Evolutionary conservation across 1,140 invertebrate genomes (phyloP), one percentile per base, ranked within the genome.

Genomic region (Caenorhabditis latens): DNA sequence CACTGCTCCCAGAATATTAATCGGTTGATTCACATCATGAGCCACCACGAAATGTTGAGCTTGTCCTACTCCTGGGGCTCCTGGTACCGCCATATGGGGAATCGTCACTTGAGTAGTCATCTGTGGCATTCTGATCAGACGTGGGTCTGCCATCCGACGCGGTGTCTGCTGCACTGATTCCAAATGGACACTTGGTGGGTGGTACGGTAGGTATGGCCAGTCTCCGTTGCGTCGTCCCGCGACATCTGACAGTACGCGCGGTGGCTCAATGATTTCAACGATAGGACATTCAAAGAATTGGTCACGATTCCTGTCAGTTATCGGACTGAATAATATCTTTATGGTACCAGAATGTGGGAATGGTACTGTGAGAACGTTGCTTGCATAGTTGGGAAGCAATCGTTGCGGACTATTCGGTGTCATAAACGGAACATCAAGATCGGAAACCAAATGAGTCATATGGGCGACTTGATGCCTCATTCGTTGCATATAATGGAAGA

Each of bases 191-290:
- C 71, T 79, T 13, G 71, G 71, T 1, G 71, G 71, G 24, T 79
- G n/a, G n/a, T 53, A 79, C 24, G 71, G 46, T 5, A 79, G 71
- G 53, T 79, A 50, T 21, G 71, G 71, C 13, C n/a, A 71, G 65
- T 43, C 42, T 46, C 71, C 71, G 50, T 63, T n/a, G 11, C 0
- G 4, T 19, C 46, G 13, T 46, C 42, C 21, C 4, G 21, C 43
- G n/a, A 71, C 19, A 53, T 79, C 71, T 9, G 71, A 79, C 7
- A 48, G n/a, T 9, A 50, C 1, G 2, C 71, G 6, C 13, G 71
- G 71, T 32, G 71, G 71, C n/a, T 50, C 46, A 5, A 79, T 50
- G 5, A 79, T 32, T 7, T 48, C 21, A 4, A 0, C 53, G 0
- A 79, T n/a, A 0, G n/a, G 19, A 11, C 9, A 6, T 1, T 9